Base-by-base conservation (phyloP, 2,113 vertebrate genomes). In the Xenus cinereus region DNA sequence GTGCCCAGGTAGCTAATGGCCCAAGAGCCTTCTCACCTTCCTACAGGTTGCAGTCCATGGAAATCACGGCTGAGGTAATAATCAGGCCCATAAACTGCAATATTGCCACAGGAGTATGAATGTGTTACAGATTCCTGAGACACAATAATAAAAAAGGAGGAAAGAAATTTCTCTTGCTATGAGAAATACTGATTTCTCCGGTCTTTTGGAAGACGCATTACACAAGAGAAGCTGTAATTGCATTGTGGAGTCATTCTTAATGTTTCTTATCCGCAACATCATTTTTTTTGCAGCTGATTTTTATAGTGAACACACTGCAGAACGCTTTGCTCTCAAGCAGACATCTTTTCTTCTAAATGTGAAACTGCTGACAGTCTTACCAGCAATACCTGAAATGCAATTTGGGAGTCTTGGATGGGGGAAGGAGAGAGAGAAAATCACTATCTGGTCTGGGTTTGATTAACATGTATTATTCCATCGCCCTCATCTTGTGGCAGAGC, bases 191-290 rank as follows among this genome's bases (percentile, higher is more conserved):
- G 46, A 75, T 77, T 96, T 84, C 60, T 77, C 18, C 3, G 1
- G n/a, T 63, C 82, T 88, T 92, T 95, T 66, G 73, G 59, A 90
- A 78, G 95, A 95, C 92, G 71, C 35, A 60, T 92, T 72, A 28
- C 56, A 35, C 28, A 56, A 45, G 43, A 84, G 51, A 80, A 95
- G 27, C 51, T 84, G 89, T 77, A 88, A 81, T 95, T 91, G 64
- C 21, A 28, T 10, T 71, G 39, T 77, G 24, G 23, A 90, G 32
- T 39, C 68, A 59, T 93, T 93, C 21, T 86, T 82, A 88, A 81
- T 81, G 68, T 77, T 92, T 88, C 79, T 74, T 71, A 81, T 41
- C 82, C 59, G 64, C 56, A 95, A 43, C 91, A 94, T 88, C 10
- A 72, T 62, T 90, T 88, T 88, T 46, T 73, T 88, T 82, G 71